These are phyloP conservation scores for Palythoa heliodiscus DNA, from an alignment of 92 coral and sea anemone genomes.

Conservation along the genomic window DNA sequence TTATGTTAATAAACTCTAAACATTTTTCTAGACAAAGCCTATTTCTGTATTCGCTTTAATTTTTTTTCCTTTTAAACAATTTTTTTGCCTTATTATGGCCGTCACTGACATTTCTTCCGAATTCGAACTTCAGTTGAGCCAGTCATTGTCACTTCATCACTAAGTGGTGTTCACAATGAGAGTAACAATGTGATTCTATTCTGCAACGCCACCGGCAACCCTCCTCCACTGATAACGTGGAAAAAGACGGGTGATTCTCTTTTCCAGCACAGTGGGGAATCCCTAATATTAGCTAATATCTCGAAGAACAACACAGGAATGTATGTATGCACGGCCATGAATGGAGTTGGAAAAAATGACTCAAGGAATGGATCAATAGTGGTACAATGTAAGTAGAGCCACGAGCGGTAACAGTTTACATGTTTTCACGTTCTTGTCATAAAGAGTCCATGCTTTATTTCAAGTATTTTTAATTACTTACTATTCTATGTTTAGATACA, in stretches of 20 bases:
- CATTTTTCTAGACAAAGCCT: no score
- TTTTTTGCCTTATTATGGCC: neutral
- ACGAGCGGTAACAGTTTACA: neutral
- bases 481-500: conserved; percentile 32
- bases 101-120: neutral
- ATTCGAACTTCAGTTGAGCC: conserved; percentile 45
- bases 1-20: no score
- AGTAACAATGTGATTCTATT: conserved; percentile 4
- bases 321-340: conserved; percentile 18
- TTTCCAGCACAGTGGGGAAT: neutral
- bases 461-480: neutral
- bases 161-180: conserved; percentile 23
- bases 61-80: no score
- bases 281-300: neutral
- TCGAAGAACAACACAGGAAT: conserved; percentile 30
- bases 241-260: conserved; percentile 1
- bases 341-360: conserved; percentile 21
- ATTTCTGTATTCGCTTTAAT: no score
- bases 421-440: neutral
- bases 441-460: neutral
- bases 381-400: conserved; percentile 53
- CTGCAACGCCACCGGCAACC: conserved; percentile 56
- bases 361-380: conserved; percentile 16
- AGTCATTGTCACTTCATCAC: neutral
- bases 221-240: conserved; percentile 50